A percentile compares a stretch with the other conserved stretches of the same genome.
These are phyloP conservation scores for Zaprionus bogoriensis DNA, from an alignment of 2,888 invertebrate genomes.

Conservation along the genomic window DNA sequence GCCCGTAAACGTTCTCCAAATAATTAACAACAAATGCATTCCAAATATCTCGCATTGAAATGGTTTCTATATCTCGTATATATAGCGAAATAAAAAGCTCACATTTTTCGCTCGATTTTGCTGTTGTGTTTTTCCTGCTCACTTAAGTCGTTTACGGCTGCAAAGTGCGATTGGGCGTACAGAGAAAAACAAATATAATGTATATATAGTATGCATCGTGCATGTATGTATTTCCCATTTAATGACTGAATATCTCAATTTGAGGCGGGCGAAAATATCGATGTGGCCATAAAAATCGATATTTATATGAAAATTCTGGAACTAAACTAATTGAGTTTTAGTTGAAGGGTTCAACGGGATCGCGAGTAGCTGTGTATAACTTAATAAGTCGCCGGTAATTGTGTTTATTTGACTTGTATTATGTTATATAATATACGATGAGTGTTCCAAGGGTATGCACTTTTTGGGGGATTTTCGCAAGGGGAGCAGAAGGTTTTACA, in stretches of 20 bases:
- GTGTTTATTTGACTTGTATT: not conserved
- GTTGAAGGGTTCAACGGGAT: not conserved
- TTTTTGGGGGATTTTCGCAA: too few species aligned
- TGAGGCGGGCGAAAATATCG: not conserved
- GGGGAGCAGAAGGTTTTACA: too few species aligned
- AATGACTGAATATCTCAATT: not conserved
- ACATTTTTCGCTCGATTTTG: slow-evolving; percentile 1
- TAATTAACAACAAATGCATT: slow-evolving; percentile 41
- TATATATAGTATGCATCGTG: not conserved
- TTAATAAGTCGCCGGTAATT: too few species aligned
- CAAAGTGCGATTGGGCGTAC: not conserved
- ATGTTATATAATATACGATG: too few species aligned
- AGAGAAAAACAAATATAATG: not conserved
- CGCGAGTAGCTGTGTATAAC: not conserved
- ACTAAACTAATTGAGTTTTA: not conserved
- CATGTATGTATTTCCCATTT: not conserved
- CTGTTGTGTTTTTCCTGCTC: not conserved
- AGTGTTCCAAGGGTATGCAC: too few species aligned
- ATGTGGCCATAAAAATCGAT: not conserved
- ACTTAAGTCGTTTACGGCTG: not conserved
- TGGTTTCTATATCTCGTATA: slow-evolving; percentile 14
- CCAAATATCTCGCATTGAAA: slow-evolving; percentile 19
- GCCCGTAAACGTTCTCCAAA: slow-evolving; percentile 31
- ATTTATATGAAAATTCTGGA: slow-evolving; percentile 6
- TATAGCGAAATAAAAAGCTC: not conserved